Evolutionary conservation across 1,140 invertebrate genomes (phyloP).

Genomic region (Vanessa atalanta): DNA sequence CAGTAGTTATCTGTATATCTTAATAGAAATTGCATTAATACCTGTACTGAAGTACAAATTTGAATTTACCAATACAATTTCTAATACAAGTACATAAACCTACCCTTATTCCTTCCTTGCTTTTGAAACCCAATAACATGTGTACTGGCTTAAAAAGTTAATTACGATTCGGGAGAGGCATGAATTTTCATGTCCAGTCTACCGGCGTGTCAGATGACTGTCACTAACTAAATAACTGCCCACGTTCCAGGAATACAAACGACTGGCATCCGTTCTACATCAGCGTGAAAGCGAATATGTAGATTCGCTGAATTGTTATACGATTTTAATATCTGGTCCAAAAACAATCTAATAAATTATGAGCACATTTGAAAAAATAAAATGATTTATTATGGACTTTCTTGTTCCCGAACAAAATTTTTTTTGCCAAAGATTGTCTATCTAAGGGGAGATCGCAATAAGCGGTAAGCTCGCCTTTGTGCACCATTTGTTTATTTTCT

Average conservation of each 20-base stretch:
- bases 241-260: slow-evolving; percentile 26
- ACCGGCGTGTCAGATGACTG: slow-evolving; percentile 21
- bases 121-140: neutral
- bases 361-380: too few species aligned
- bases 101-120: neutral
- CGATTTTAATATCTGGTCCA: neutral
- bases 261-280: neutral
- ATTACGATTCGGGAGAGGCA: neutral
- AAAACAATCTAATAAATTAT: neutral
- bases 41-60: too few species aligned
- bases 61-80: too few species aligned
- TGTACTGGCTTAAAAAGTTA: neutral
- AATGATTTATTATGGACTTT: too few species aligned
- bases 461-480: too few species aligned
- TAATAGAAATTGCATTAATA: too few species aligned
- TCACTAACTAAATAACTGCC: slow-evolving; percentile 31
- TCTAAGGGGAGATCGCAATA: too few species aligned
- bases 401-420: too few species aligned
- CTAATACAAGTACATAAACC: too few species aligned
- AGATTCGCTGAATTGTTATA: neutral
- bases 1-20: too few species aligned
- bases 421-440: too few species aligned
- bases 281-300: neutral
- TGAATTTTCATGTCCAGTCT: slow-evolving; percentile 6
- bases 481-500: too few species aligned